Percentiles rank a stretch among this genome's conserved stretches.
Conservation (phyloP, 2,113 vertebrate genomes). For the Catharus minimus region DNA sequence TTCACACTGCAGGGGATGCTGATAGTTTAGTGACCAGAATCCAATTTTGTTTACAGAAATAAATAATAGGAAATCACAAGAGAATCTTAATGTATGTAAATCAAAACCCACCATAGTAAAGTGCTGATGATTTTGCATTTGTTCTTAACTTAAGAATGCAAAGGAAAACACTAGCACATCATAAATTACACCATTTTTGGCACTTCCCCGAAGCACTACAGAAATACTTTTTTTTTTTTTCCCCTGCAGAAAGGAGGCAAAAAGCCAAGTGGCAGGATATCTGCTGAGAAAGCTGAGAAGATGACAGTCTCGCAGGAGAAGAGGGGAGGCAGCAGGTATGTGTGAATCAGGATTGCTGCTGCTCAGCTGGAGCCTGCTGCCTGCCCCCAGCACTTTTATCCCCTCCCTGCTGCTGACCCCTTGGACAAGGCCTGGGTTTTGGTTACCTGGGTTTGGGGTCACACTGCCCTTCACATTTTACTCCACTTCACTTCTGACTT, state of each 20-base stretch:
- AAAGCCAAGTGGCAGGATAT: constrained; percentile 60
- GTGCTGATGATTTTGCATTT: constrained; percentile 53
- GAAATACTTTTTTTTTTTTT: constrained; percentile 8
- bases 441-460: neutral
- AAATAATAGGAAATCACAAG: constrained; percentile 28
- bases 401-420: neutral
- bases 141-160: constrained; percentile 46
- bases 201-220: constrained; percentile 21
- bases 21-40: constrained; percentile 15
- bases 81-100: constrained; percentile 41
- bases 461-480: neutral
- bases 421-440: neutral
- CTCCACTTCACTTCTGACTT: neutral
- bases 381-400: neutral
- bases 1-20: neutral
- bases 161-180: constrained; percentile 55
- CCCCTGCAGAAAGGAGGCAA: constrained; percentile 42
- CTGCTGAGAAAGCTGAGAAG: constrained; percentile 68
- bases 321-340: constrained; percentile 70
- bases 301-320: constrained; percentile 60
- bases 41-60: constrained; percentile 29
- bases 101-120: constrained; percentile 28
- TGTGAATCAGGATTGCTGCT: constrained; percentile 37
- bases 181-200: constrained; percentile 53
- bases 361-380: constrained; percentile 40